Evolutionary conservation across 2,797 vertebrate genomes (phyloP), one percentile per base, ranked within the genome.

Genomic region (Etheostoma perlongum): DNA sequence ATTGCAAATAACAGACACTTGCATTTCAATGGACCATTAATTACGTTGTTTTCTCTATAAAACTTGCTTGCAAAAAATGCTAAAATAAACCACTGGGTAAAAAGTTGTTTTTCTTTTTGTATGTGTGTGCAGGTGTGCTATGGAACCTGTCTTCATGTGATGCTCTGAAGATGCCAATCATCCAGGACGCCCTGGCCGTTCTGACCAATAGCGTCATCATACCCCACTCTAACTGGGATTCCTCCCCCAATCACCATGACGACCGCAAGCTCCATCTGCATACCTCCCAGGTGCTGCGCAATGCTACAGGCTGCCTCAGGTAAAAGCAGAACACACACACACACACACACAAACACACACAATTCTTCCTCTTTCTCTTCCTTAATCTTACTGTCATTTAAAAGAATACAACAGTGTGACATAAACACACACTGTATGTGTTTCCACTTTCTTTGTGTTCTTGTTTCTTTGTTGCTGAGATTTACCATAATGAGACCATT

Each of bases 91-190:
- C 4, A 3, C 1, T 48, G 12, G 25, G 1, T 21, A 19, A n/a
- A n/a, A 30, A 30, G 30, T 30, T 48, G n/a, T 21, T 0, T 73
- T 66, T 78, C 19, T 30, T 16, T 61, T 25, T 84, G 15, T 19
- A 23, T 44, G 25, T 44, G 27, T 65, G 11, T 71, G 25, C 91
- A 99, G 98, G 98, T 80, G 98, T 99, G 84, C 94, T 99, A 60
- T 99, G 98, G 98, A 99, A 99, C 90, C 95, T 99, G 1, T 99
- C 98, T 0, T 99, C 98, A 7, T 99, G 98, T 13, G 98, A 99
- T 74, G 98, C 98, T 72, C 96, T 99, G 86, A 99, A 99, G 94
- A 99, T 99, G 98, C 98, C 98, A 79, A 99, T 99, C 90, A 99
- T 99, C 93, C 98, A 99, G 92, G 98, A 99, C 53, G 98, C 98